Evolutionary conservation across 2,113 vertebrate genomes (phyloP).

Genomic region (Erinaceus europaeus): DNA sequence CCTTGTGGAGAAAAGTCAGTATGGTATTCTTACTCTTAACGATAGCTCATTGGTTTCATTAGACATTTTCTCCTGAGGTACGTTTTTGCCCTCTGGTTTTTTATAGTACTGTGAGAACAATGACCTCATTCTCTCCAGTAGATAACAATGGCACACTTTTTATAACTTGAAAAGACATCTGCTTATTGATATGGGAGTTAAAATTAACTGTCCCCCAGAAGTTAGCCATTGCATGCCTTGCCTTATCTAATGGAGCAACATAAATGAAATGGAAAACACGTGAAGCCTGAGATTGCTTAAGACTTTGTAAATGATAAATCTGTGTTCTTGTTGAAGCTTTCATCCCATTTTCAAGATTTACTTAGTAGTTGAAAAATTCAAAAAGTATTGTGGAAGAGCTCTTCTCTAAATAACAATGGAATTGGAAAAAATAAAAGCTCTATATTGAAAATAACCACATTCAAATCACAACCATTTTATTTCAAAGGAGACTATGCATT

Average conservation of each 20-base stretch:
- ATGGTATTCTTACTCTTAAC: conserved; percentile 2
- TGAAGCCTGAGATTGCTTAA: not conserved
- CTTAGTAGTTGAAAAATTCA: conserved; percentile 35
- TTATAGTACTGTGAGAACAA: conserved; percentile 78
- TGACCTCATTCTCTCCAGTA: conserved; percentile 82
- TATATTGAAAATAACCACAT: not conserved
- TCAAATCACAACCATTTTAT: not conserved
- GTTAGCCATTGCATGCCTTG: conserved; percentile 58
- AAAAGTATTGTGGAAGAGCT: not conserved
- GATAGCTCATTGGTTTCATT: not conserved
- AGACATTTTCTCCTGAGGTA: not conserved
- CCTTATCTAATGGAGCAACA: conserved; percentile 73
- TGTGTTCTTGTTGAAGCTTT: not conserved
- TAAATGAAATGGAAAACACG: conserved; percentile 50
- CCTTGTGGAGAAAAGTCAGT: not conserved
- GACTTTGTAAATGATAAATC: conserved; percentile 35
- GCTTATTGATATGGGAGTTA: conserved; percentile 83
- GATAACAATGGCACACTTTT: conserved; percentile 81
- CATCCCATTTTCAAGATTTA: not conserved
- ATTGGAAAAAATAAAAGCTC: not conserved
- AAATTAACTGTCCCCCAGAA: conserved; percentile 82
- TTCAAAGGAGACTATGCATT: too few species aligned
- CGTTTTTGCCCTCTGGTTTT: conserved; percentile 74
- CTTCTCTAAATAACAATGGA: not conserved
- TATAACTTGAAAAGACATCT: conserved; percentile 81